phyloP scores from a whole-genome alignment of 64 coral and sea anemone genomes.

The Stichodactyla mertensii region DNA sequence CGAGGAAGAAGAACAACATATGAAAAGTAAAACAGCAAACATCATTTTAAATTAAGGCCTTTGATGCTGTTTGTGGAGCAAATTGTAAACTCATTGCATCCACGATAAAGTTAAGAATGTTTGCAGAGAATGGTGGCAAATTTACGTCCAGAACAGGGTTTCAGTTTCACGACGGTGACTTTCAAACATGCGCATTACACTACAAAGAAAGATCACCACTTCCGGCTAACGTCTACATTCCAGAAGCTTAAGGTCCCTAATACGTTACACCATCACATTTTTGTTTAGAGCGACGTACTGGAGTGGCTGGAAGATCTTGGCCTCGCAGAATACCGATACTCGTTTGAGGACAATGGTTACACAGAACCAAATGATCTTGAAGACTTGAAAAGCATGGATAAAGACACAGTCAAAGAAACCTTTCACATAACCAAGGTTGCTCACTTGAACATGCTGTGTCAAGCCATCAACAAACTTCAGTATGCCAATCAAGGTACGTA shows the following conservation, averaged over 20 bases:
- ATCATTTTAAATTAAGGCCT: no score
- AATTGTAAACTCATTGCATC: no score
- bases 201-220: no score
- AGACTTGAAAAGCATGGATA: constrained; percentile 79
- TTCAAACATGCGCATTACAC: no score
- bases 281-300: constrained; percentile 58
- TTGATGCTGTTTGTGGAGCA: no score
- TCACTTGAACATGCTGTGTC: constrained; percentile 68
- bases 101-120: no score
- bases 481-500: constrained; percentile 70
- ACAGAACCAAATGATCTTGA: constrained; percentile 80
- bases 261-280: background rate
- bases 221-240: no score
- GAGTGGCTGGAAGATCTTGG: constrained; percentile 75
- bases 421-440: constrained; percentile 52
- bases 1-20: no score
- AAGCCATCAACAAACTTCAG: constrained; percentile 76
- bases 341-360: constrained; percentile 62
- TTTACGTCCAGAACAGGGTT: no score
- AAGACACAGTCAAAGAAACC: constrained; percentile 39
- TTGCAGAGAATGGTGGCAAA: no score
- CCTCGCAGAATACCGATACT: constrained; percentile 66
- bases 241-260: background rate
- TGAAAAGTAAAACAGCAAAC: no score
- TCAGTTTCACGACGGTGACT: no score